Base-by-base conservation (phyloP, 1,140 invertebrate genomes). In the Sitobion miscanthi region DNA sequence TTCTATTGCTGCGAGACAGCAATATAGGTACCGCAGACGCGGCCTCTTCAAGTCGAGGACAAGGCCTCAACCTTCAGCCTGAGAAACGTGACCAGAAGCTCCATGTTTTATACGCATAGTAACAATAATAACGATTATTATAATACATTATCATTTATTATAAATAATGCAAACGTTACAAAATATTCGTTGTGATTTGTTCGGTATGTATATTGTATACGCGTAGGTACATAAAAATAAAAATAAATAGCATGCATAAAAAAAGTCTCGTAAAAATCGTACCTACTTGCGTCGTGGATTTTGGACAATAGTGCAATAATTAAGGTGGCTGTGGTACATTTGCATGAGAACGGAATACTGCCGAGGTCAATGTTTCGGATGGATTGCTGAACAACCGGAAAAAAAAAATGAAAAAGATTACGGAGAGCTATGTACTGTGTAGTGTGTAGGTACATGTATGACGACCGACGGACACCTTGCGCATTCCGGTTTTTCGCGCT, bases 371-470 rank as follows among this genome's bases (percentile, higher is more conserved):
- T 86, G 91, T 93, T 93, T 93, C 49, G 91, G 91, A 93, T 42
- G 91, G 91, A 93, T 93, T 93, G 91, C 49, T 54, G 91, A 93
- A 93, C 82, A 83, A 93, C 91, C 91, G 91, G 91, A 86, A 93
- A 93, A 93, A 92, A 57, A 90, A 90, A 90, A 90, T 45, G 35
- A 57, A 82, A 52, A 86, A 93, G 23, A 93, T 93, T 85, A 93
- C 35, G 49, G 9, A 17, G 35, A 93, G 91, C 23, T 20, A 11
- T n/a, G 21, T 69, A 62, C 25, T 25, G 47, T 30, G 14, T 69
- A 69, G 9, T 54, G 49, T n/a, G 49, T 42, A 82, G 9, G n/a
- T 47, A 35, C 69, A 83, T 52, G n/a, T 57, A 83, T 93, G 82
- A 93, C 30, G 82, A 92, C 11, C 91, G 35, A 85, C 91, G 82